A percentile compares a stretch with the other conserved stretches of the same genome.
Conservation (phyloP, 2,888 invertebrate genomes). For the Heliconius ismenius region DNA sequence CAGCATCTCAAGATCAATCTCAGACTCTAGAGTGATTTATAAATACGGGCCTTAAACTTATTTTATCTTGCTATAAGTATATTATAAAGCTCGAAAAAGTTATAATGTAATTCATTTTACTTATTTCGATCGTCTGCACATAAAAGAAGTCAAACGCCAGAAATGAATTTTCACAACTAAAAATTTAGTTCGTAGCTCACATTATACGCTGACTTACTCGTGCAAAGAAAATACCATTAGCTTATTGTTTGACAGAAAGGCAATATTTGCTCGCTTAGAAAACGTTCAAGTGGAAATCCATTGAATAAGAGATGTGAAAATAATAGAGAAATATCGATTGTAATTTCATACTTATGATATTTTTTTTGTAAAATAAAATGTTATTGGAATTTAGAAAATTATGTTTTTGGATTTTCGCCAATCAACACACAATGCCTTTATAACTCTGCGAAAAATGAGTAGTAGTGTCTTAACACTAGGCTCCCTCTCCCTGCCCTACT, state of each 20-base stretch:
- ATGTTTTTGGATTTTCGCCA: too few species aligned
- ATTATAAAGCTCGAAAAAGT: not conserved
- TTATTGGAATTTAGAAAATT: too few species aligned
- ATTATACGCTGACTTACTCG: conserved; percentile 25
- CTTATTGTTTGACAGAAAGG: conserved; percentile 51
- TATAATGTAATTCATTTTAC: not conserved
- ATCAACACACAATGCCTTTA: too few species aligned
- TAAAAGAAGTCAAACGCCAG: not conserved
- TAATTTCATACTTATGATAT: not conserved
- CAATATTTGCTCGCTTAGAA: conserved; percentile 52
- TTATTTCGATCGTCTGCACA: conserved; percentile 6
- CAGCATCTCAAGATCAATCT: too few species aligned
- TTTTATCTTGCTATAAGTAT: not conserved
- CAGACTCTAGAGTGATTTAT: too few species aligned
- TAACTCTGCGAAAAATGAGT: too few species aligned
- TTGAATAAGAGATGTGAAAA: conserved; percentile 34
- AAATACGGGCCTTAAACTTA: not conserved
- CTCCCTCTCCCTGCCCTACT: too few species aligned
- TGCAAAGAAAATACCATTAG: conserved; percentile 53
- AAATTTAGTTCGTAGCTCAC: conserved; percentile 22
- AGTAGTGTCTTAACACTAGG: too few species aligned
- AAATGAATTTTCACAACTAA: conserved; percentile 22
- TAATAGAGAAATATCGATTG: conserved; percentile 19
- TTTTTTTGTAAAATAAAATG: too few species aligned
- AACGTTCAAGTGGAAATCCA: conserved; percentile 40